Evolutionary conservation across 2,113 vertebrate genomes (phyloP), one percentile per base, ranked within the genome.

Genomic region (Pygathrix nemaeus): DNA sequence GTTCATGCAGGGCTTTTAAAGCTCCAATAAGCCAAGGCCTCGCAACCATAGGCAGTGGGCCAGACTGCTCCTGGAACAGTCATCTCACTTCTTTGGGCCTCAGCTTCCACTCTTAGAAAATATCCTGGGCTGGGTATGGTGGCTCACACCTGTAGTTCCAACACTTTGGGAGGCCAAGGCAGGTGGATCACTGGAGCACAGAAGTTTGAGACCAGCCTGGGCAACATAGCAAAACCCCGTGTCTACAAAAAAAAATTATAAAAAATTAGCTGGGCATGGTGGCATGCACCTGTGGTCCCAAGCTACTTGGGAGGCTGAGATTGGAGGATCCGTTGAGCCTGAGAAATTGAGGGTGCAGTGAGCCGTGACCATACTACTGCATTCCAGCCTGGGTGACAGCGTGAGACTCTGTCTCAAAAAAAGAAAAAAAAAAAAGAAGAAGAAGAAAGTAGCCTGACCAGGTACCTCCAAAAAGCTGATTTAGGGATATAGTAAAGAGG

Each of bases 1-100:
- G 2, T 79, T 87, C 32, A 32, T n/a, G 40, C 73, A 40, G 75
- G 40, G 32, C 6, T 95, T 98, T 95, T 84, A 57, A 20, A 90
- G 73, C 82, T 89, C 93, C 88, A 94, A 94, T 81, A 82, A 92
- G 76, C 57, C 73, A 95, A 96, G 66, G 32, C 57, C 80, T 96
- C 90, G 50, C 66, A 27, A 94, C 94, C 48, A 43, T 2, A n/a
- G n/a, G 20, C 38, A 68, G 38, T 48, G 94, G 38, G 43, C 23
- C 52, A 68, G 48, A 84, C 38, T 27, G 32, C 32, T 88, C n/a
- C 78, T 23, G 1, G 64, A 38, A 70, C 8, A 68, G 43, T 90
- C 72, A 40, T 9, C 57, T 88, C 13, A 45, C 70, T 72, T 90
- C 20, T 81, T 50, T 84, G 75, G 25, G 40, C 43, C 32, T 93